phyloP scores from a whole-genome alignment of 2,113 vertebrate species.

The Xiphias gladius region DNA sequence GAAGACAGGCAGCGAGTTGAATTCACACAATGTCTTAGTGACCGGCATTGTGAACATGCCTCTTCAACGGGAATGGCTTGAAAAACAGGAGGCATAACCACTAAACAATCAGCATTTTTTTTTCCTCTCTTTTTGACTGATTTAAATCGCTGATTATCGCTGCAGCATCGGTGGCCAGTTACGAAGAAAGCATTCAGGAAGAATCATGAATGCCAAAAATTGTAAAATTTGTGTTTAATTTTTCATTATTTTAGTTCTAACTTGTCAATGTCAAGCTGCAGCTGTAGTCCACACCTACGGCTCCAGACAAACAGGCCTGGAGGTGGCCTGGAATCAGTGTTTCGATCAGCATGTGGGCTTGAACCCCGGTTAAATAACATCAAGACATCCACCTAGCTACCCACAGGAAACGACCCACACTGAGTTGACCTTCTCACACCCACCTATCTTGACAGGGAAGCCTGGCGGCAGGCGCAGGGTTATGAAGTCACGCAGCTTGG shows the following conservation, averaged over 20 bases:
- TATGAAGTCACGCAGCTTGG: slow-evolving; percentile 88
- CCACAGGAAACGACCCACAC: neutral
- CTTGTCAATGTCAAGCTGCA: neutral
- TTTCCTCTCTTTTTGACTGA: neutral
- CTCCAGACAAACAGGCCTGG: neutral
- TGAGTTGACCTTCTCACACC: neutral
- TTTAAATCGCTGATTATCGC: neutral
- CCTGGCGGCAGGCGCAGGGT: slow-evolving; percentile 86
- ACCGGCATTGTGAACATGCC: neutral
- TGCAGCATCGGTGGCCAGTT: neutral
- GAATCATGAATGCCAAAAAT: neutral
- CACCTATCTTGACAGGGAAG: slow-evolving; percentile 87
- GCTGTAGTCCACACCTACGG: neutral
- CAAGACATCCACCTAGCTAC: neutral
- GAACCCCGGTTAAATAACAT: neutral
- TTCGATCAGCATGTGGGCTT: neutral
- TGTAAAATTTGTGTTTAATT: too few species aligned
- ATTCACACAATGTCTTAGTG: neutral
- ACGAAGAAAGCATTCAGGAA: neutral
- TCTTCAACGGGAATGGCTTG: neutral
- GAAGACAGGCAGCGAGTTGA: neutral
- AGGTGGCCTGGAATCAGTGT: neutral
- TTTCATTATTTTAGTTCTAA: neutral
- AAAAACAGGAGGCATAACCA: neutral
- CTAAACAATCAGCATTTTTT: neutral